phyloP scores from a whole-genome alignment of 2,888 invertebrate genomes.

The Halictus quadricinctus region DNA sequence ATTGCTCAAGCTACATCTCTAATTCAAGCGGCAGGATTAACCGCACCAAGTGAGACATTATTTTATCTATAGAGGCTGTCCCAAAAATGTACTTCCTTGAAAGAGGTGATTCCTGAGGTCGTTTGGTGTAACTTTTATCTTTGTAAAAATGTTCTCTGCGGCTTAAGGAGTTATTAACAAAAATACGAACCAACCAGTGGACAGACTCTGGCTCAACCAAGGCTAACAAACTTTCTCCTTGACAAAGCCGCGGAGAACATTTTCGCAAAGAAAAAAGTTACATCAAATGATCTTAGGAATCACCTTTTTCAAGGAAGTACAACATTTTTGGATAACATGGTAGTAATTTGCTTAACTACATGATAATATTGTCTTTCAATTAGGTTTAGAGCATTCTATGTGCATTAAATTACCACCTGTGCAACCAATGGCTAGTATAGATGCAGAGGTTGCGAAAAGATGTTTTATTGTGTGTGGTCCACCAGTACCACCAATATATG shows the following conservation, averaged over 20 bases:
- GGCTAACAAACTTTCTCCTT: too few relatives aligned
- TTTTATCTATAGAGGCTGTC: not conserved
- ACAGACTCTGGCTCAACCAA: too few relatives aligned
- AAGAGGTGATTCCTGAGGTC: not conserved
- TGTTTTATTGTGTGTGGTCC: slow-evolving; percentile 82
- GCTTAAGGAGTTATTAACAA: too few relatives aligned
- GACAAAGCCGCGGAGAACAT: too few relatives aligned
- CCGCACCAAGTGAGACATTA: slow-evolving; percentile 77
- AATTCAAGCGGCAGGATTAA: slow-evolving; percentile 86
- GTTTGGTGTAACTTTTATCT: not conserved
- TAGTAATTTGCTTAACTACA: slow-evolving; percentile 1
- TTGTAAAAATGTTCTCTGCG: too few relatives aligned
- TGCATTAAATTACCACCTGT: slow-evolving; percentile 88
- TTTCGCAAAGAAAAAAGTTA: too few relatives aligned
- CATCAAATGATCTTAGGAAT: not conserved
- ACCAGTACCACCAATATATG: slow-evolving; percentile 88
- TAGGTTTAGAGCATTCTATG: slow-evolving; percentile 67
- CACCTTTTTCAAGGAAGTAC: not conserved
- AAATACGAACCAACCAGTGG: too few relatives aligned
- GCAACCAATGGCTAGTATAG: slow-evolving; percentile 88
- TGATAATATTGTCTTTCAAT: slow-evolving; percentile 31
- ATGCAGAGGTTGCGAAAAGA: slow-evolving; percentile 87
- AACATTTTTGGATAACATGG: not conserved
- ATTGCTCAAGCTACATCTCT: slow-evolving; percentile 91
- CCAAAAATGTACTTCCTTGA: not conserved